Evolutionary conservation across 2,113 vertebrate species (phyloP).

Genomic region (Conger conger): DNA sequence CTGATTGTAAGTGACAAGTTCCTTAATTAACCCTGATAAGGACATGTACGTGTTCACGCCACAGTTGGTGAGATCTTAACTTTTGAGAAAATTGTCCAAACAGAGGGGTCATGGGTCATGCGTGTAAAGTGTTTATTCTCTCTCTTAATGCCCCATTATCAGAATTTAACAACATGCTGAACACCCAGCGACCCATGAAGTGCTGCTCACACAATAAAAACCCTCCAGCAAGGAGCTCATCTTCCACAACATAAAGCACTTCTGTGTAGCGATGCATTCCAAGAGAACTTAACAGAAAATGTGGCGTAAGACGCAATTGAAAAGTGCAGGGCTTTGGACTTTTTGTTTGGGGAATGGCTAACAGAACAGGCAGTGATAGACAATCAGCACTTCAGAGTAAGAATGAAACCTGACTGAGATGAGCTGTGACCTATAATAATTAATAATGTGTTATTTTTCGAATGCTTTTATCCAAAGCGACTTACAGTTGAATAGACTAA

Average conservation of each 20-base stretch:
- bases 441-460: too few relatives aligned
- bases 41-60: not conserved
- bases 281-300: not conserved
- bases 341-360: not conserved
- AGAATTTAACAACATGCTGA: not conserved
- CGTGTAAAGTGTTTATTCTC: not conserved
- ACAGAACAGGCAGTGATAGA: too few relatives aligned
- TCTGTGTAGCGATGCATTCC: not conserved
- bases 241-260: not conserved
- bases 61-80: not conserved
- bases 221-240: not conserved
- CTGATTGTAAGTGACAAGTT: conserved; percentile 20
- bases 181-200: not conserved
- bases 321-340: not conserved
- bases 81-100: not conserved
- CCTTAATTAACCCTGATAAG: conserved; percentile 8
- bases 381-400: too few relatives aligned
- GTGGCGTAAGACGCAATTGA: not conserved
- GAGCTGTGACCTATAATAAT: too few relatives aligned
- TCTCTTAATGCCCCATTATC: not conserved
- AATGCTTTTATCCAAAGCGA: too few relatives aligned
- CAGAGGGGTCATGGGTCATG: not conserved
- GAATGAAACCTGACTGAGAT: too few relatives aligned
- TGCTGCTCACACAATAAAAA: not conserved
- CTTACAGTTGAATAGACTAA: too few relatives aligned